phyloP scores from a whole-genome alignment of 2,113 vertebrate species.

The Lamprologus callipterus region DNA sequence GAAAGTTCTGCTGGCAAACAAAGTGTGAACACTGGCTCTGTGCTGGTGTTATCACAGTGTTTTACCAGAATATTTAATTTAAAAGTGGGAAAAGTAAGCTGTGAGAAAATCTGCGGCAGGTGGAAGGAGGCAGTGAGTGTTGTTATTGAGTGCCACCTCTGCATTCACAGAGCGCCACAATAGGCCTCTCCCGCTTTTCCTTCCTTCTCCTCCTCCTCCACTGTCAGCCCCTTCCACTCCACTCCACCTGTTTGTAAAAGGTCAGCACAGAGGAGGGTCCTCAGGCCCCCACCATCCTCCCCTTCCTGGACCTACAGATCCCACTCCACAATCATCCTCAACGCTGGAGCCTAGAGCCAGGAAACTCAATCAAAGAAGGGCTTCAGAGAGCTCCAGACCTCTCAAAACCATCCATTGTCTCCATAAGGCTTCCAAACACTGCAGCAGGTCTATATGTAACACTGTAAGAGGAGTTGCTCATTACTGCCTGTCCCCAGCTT shows the following conservation, averaged over 20 bases:
- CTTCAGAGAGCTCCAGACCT: slow-evolving; percentile 50
- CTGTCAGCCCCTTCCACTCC: slow-evolving; percentile 5
- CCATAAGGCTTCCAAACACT: slow-evolving; percentile 43
- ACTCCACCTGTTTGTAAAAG: slow-evolving; percentile 66
- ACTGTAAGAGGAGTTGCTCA: slow-evolving; percentile 69
- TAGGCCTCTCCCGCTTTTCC: slow-evolving; percentile 22
- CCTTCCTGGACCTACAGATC: slow-evolving; percentile 26
- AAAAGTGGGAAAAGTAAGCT: slow-evolving; percentile 3
- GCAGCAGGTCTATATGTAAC: slow-evolving; percentile 49
- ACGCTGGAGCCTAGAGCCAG: slow-evolving; percentile 52
- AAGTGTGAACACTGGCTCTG: not conserved
- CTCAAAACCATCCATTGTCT: slow-evolving; percentile 64
- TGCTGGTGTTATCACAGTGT: not conserved
- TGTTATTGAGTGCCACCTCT: slow-evolving; percentile 49
- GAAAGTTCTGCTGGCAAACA: not conserved
- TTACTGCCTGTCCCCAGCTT: slow-evolving; percentile 50
- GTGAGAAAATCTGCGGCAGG: slow-evolving; percentile 56
- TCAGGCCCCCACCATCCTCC: not conserved
- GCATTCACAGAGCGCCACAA: slow-evolving; percentile 47
- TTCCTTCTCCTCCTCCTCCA: not conserved
- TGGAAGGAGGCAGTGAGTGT: slow-evolving; percentile 32
- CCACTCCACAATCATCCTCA: slow-evolving; percentile 42
- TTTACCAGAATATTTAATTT: not conserved
- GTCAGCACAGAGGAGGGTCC: slow-evolving; percentile 58
- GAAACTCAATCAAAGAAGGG: slow-evolving; percentile 68